phyloP scores from a whole-genome alignment of 2,113 vertebrate species.

The Todiramphus chloris region DNA sequence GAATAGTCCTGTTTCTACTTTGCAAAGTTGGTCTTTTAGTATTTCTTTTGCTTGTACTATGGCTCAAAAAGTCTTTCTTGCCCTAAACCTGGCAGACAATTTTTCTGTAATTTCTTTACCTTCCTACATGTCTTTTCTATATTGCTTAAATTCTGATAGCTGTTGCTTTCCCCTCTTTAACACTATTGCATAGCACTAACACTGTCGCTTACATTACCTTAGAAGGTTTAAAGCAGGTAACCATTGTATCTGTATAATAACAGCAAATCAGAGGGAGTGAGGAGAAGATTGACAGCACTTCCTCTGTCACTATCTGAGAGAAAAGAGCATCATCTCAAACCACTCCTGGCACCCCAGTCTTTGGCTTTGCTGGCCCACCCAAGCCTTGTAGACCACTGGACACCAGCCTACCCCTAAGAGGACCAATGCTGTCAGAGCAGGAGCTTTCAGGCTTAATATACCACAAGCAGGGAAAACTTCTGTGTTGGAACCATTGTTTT shows the following conservation, averaged over 20 bases:
- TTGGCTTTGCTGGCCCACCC: neutral
- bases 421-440: rapidly evolving
- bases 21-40: neutral
- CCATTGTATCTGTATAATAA: neutral
- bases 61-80: neutral
- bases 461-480: neutral
- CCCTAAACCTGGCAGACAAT: neutral
- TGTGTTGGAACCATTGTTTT: neutral
- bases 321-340: neutral
- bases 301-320: neutral
- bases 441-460: neutral
- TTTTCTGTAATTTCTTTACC: neutral
- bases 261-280: neutral
- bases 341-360: neutral
- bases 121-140: neutral
- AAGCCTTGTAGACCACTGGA: neutral
- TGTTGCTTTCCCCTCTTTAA: neutral
- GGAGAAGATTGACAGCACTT: neutral
- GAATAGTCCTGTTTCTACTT: neutral
- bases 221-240: neutral
- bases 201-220: neutral
- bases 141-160: neutral
- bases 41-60: neutral
- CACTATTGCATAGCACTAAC: neutral
- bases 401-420: neutral